Evolutionary conservation across 2,113 vertebrate species (phyloP), one percentile per base, ranked within the genome.

Genomic region (Nycticryphes semicollaris): DNA sequence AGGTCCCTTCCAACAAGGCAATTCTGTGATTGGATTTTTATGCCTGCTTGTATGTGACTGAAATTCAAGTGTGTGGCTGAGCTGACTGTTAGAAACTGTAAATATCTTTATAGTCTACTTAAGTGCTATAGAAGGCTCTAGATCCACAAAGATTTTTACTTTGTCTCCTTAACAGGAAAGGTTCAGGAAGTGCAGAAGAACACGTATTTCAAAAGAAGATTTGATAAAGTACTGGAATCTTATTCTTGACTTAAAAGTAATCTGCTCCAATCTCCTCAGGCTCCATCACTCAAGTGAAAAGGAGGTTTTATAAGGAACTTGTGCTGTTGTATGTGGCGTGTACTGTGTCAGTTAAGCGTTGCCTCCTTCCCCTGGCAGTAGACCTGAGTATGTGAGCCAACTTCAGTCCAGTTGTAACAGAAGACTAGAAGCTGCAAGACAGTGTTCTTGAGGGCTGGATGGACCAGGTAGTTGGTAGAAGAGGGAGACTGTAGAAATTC

Each of bases 381-480:
- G 35, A 10, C 62, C 15, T 23, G 24, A 68, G 67, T n/a, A 10
- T 7, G 22, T 66, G 84, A 86, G 31, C 22, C 24, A 37, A 4
- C 12, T 63, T 75, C 56, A 59, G 37, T 24, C 27, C 6, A 1
- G 31, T 79, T 62, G 28, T 79, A 70, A 21, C 15, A 39, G 53
- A 33, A 47, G 17, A 28, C 10, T 9, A 68, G 47, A 68, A 86
- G 24, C 56, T 75, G 48, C 45, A 79, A 72, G n/a, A 45, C 19
- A 0, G 3, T 30, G 0, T 68, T 79, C 43, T 54, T 54, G n/a
- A 37, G 31, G 47, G 3, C 14, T 78, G 33, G 41, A 13, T 82
- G 45, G n/a, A 75, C 47, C 10, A 73, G 20, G 54, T 54, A 33
- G 31, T 39, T 51, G 23, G 27, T 66, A 23, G 60, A 75, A 76